These are phyloP conservation scores for Caligus rogercresseyi DNA, from an alignment of 1,140 invertebrate species.

Conservation along the genomic window DNA sequence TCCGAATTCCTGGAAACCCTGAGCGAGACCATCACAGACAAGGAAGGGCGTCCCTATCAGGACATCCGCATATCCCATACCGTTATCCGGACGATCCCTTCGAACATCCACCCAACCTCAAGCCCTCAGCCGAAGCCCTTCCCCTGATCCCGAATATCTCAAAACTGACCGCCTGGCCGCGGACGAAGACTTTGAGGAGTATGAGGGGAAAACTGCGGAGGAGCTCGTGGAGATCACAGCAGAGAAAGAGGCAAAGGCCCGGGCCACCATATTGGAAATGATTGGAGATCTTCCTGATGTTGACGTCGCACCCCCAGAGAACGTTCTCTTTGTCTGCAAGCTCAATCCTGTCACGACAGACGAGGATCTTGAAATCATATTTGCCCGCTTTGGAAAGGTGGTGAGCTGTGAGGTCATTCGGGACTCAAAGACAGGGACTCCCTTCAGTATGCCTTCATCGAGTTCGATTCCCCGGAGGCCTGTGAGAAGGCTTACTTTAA, in stretches of 20 bases:
- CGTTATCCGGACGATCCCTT: conserved; percentile 91
- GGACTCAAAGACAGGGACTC: conserved; percentile 85
- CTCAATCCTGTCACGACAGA: conserved; percentile 97
- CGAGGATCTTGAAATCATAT: conserved; percentile 94
- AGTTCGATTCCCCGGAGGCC: conserved; percentile 82
- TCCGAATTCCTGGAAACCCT: conserved; percentile 67
- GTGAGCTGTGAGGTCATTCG: conserved; percentile 84
- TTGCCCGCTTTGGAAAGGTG: conserved; percentile 38
- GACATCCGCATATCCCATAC: conserved; percentile 74
- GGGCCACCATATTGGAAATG: conserved; percentile 95
- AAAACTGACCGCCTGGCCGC: conserved; percentile 73
- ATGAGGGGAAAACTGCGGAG: conserved; percentile 54
- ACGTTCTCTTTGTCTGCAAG: conserved; percentile 98
- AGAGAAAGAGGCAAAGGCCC: conserved; percentile 79
- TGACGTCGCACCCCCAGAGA: conserved; percentile 93
- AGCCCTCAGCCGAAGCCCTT: conserved; percentile 68
- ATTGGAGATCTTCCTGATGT: conserved; percentile 93
- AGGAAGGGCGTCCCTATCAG: conserved; percentile 70
- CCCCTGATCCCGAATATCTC: conserved; percentile 45
- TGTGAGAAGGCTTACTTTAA: conserved; percentile 99
- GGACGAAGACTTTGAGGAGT: conserved; percentile 87
- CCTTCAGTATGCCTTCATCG: conserved; percentile 96
- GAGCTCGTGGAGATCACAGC: conserved; percentile 75
- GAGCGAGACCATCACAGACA: conserved; percentile 87
- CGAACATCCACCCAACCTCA: conserved; percentile 58